Evolutionary conservation across 2,113 vertebrate species (phyloP), one percentile per base, ranked within the genome.

Genomic region (Psittacula cyanocephala): DNA sequence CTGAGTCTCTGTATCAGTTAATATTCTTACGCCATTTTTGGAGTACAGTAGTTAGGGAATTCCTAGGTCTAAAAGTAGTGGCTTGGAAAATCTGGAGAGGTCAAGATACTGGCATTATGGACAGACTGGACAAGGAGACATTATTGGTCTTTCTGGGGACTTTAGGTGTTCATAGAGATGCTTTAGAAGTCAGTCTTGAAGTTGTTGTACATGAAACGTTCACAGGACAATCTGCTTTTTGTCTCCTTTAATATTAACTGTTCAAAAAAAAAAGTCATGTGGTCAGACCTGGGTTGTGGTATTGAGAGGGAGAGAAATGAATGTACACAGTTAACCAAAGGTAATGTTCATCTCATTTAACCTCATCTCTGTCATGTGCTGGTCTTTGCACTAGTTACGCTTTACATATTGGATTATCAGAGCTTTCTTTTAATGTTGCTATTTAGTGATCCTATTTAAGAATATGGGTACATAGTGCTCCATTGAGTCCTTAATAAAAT

Each of bases 141-240:
- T 88, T 22, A 22, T 62, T 75, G 31, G 6, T 33, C 16, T 76
- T 81, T 81, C 25, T 46, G 16, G 23, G 35, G 8, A 41, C 4
- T 39, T 76, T 2, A 50, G 5, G 16, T 62, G 10, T 72, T 72
- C 6, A 15, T 81, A 31, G 60, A 76, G 43, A n/a, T 28, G 18
- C 7, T 71, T 71, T 5, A 71, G 52, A 81, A 75, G 23, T 50
- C 65, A 39, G 2, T 77, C 7, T 59, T 71, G 22, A 44, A 44
- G 33, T 89, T 71, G 7, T 0, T 68, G 43, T 59, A n/a, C 1
- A 0, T 50, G 18, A 53, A 62, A 13, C 1, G 0, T 37, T 84
- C 20, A 49, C 55, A 74, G 49, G 24, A 59, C 31, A 50, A 11
- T 44, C 3, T 46, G 13, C 8, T 71, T 75, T 39, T 47, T 43